These are phyloP conservation scores for Irena cyanogastra DNA, from an alignment of 2,113 vertebrate species.

Conservation along the genomic window DNA sequence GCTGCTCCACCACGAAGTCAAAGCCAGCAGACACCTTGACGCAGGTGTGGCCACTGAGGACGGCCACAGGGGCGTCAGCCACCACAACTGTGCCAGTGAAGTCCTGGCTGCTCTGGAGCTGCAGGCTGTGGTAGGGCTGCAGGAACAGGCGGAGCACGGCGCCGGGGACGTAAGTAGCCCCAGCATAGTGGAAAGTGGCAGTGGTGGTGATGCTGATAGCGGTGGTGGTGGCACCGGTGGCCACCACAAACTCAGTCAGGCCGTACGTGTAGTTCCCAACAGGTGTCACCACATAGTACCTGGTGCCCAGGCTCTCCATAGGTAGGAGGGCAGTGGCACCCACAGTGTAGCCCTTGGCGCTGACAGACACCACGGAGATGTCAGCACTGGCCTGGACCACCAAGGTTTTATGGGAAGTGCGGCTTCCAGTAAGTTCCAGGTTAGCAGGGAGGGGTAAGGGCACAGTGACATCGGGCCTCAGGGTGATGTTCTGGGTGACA, in stretches of 20 bases:
- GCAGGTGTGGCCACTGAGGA: conserved; percentile 73
- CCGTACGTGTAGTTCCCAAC: fast-evolving
- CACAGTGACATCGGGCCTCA: neutral
- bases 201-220: conserved; percentile 27
- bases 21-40: conserved; percentile 13
- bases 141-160: neutral
- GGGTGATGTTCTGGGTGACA: fast-evolving
- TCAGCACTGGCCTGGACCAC: conserved; percentile 55
- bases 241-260: conserved; percentile 63
- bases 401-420: conserved; percentile 19
- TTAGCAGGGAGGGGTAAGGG: neutral
- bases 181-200: neutral
- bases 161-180: fast-evolving
- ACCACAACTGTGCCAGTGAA: conserved; percentile 61
- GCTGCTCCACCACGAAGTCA: conserved; percentile 75
- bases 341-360: fast-evolving
- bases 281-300: conserved; percentile 74
- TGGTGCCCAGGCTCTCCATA: conserved; percentile 33
- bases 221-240: conserved; percentile 35
- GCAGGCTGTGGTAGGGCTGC: conserved; percentile 64
- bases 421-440: conserved; percentile 30
- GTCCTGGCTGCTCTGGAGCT: conserved; percentile 54
- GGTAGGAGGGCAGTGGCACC: neutral
- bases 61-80: conserved; percentile 34
- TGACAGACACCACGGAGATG: neutral